A percentile compares a stretch with the other conserved stretches of the same genome.
Conservation (phyloP, 92 coral and sea anemone species). For the Galaxea fascicularis region DNA sequence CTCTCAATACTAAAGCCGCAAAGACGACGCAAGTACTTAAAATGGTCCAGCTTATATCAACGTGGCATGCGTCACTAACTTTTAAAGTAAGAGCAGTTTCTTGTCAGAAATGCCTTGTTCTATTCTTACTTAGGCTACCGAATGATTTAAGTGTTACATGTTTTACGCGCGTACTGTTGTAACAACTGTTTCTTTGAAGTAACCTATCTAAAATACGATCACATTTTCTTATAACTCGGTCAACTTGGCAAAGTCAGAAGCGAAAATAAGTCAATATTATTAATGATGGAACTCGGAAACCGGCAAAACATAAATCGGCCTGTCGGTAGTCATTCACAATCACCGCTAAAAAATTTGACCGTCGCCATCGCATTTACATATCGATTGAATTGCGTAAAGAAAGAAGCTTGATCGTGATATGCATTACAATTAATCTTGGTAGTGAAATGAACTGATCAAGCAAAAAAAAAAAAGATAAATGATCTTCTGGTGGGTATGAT, state of each 20-base stretch:
- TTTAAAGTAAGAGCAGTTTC: constrained; percentile 1
- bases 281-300: neutral
- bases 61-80: neutral
- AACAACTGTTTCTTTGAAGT: neutral
- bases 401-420: neutral
- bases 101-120: constrained; percentile 9
- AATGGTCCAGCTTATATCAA: neutral
- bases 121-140: too few species aligned
- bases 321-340: neutral
- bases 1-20: constrained; percentile 32
- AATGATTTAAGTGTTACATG: neutral
- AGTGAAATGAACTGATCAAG: neutral
- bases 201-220: too few species aligned
- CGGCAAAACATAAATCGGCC: constrained; percentile 1
- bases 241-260: constrained; percentile 4
- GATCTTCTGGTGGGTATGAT: neutral
- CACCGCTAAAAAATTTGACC: constrained; percentile 23
- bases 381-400: neutral
- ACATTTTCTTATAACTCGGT: neutral
- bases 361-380: neutral
- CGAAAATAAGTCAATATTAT: constrained; percentile 2
- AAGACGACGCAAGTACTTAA: constrained; percentile 30
- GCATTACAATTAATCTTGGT: neutral
- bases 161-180: neutral
- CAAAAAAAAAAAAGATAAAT: neutral